Conservation (phyloP, 2,797 vertebrate genomes). For the Lepilemur septentrionalis region DNA sequence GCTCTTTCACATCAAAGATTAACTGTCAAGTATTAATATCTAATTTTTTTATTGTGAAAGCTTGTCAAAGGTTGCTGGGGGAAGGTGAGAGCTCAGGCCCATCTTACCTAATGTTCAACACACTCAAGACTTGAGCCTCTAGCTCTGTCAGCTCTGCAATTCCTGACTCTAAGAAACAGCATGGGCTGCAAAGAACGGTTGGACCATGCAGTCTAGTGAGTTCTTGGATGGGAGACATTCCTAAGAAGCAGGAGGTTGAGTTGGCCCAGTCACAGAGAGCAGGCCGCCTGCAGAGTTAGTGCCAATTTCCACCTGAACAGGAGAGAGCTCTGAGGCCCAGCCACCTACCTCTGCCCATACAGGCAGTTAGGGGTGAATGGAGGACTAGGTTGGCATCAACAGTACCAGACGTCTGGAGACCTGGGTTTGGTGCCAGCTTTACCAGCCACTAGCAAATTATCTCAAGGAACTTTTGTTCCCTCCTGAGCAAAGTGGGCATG, state of each 20-base stretch:
- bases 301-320: background rate
- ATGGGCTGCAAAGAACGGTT: background rate
- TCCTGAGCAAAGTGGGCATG: background rate
- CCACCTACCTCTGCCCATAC: background rate
- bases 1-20: conserved; percentile 49
- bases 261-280: background rate
- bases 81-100: background rate
- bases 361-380: no score
- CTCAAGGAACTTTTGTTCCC: background rate
- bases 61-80: background rate
- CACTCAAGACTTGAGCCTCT: background rate
- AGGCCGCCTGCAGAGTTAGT: background rate
- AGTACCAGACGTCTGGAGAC: background rate
- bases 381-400: background rate
- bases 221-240: background rate
- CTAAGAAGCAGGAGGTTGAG: background rate
- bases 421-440: background rate
- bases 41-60: background rate
- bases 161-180: background rate
- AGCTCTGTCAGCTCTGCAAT: background rate
- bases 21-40: conserved; percentile 48
- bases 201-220: rapidly evolving
- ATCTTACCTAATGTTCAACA: background rate
- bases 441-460: background rate
- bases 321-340: background rate